Evolutionary conservation across 2,797 vertebrate species (phyloP).

Genomic region (Manis pentadactyla): DNA sequence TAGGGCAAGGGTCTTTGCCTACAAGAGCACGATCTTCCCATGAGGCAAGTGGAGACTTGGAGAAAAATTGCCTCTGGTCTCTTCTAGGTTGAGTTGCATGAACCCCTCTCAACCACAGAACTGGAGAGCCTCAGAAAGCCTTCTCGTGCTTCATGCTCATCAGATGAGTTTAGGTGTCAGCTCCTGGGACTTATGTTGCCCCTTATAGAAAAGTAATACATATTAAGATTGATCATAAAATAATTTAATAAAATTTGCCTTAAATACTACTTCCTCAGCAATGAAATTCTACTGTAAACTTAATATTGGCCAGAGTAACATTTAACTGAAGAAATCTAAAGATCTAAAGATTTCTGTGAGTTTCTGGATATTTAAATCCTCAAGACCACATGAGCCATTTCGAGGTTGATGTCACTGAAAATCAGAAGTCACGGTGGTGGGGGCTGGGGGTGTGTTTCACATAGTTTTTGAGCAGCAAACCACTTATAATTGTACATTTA

Average conservation of each 20-base stretch:
- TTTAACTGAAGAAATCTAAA: background rate
- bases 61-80: background rate
- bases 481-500: background rate
- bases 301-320: background rate
- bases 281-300: conserved; percentile 30
- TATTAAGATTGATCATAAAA: conserved; percentile 14
- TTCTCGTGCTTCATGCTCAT: background rate
- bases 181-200: background rate
- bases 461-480: background rate
- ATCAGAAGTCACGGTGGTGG: background rate
- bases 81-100: background rate
- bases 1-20: background rate
- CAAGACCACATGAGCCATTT: background rate
- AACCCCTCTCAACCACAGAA: background rate
- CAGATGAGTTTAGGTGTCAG: background rate
- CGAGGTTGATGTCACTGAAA: conserved; percentile 21
- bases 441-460: background rate
- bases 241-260: conserved; percentile 32
- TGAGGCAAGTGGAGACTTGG: background rate
- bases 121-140: background rate
- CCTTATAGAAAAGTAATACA: background rate
- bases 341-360: background rate
- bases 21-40: background rate
- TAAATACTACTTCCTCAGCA: background rate
- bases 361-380: conserved; percentile 47